Base-by-base conservation (phyloP, 1,140 invertebrate species). In the Cryptotermes secundus region DNA sequence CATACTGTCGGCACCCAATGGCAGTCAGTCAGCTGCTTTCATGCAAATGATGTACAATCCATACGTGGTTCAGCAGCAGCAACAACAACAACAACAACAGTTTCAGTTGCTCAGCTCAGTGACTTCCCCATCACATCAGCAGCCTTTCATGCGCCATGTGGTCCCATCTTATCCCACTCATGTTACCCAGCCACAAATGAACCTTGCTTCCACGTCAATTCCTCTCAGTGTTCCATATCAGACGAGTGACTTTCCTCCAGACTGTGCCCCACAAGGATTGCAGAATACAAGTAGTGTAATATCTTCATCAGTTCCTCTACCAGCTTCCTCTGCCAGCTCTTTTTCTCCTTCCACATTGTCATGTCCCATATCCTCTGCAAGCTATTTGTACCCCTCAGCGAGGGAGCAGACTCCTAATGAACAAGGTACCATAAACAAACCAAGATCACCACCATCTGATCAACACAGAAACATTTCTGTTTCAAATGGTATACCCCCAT, bases 31-130 rank as follows among this genome's bases (percentile, higher is more conserved):
- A 35, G n/a, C 83, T 9, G 19, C 83, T 34, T 31, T 90, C 89
- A 91, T 91, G 87, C 92, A 92, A 85, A 91, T 92, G 91, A 88
- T 92, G 80, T 91, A 90, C 81, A 90, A 89, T 86, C 91, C 91
- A 0, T 92, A 91, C 72, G 87, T 89, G 65, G 90, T 92, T 87
- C 92, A 92, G 86, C 91, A 92, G 85, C 91, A 91, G 81, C 90
- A 91, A 84, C 92, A 92, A 85, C n/a, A n/a, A n/a, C n/a, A n/a
- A n/a, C n/a, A n/a, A n/a, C 89, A 91, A 84, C 91, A 36, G 87
- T 87, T 82, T 85, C 87, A 59, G 86, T 86, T 84, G 72, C 86
- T 87, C 24, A 45, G 81, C 38, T 45, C 45, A 26, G 38, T 45
- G 42, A 45, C 36, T 38, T 45, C n/a, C 26, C 31, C 81, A 26